Evolutionary conservation across 2,797 vertebrate genomes (phyloP).

Genomic region (Poecile montanus): DNA sequence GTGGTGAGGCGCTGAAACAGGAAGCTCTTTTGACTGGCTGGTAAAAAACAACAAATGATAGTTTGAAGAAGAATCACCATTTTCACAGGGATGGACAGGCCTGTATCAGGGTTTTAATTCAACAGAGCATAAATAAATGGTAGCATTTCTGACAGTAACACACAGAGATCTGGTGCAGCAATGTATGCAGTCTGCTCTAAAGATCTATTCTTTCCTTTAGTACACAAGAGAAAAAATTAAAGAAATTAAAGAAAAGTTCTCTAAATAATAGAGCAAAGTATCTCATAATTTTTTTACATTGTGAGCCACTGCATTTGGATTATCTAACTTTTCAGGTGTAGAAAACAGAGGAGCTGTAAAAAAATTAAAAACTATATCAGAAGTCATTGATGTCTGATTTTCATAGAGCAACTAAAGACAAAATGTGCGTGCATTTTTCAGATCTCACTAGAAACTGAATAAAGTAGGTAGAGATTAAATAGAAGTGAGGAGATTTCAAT

Average conservation of each 20-base stretch:
- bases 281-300: not conserved
- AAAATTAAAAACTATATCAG: not conserved
- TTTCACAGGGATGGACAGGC: not conserved
- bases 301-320: not conserved
- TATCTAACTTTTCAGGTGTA: not conserved
- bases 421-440: not conserved
- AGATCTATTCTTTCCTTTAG: not conserved
- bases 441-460: not conserved
- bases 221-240: not conserved
- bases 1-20: not conserved
- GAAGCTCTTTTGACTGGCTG: not conserved
- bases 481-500: not conserved
- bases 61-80: not conserved
- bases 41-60: not conserved
- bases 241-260: not conserved
- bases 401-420: not conserved
- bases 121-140: not conserved
- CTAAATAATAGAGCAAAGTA: not conserved
- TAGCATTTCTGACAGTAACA: no score
- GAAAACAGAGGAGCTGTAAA: not conserved
- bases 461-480: not conserved
- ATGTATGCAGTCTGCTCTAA: not conserved
- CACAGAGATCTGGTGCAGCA: not conserved
- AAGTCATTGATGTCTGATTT: not conserved
- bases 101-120: not conserved